Conservation (phyloP, 1,140 invertebrate genomes). For the Drosophila neocordata region DNA sequence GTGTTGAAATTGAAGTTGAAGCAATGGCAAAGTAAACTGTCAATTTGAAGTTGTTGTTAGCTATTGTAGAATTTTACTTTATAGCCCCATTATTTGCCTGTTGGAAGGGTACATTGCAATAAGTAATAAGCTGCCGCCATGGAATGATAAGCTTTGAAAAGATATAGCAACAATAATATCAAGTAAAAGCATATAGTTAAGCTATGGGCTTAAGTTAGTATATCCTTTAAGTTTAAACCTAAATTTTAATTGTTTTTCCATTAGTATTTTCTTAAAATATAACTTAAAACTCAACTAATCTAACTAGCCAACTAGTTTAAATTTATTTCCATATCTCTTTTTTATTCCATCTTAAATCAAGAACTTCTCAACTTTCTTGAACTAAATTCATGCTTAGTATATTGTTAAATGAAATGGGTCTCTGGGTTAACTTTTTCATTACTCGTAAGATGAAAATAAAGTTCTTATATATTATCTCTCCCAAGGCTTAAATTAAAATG, state of each 20-base stretch:
- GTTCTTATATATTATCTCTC: slow-evolving; percentile 3
- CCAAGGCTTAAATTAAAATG: slow-evolving; percentile 10
- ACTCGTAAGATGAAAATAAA: neutral
- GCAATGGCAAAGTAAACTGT: slow-evolving; percentile 64
- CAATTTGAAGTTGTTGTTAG: slow-evolving; percentile 58
- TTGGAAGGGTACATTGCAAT: slow-evolving; percentile 14
- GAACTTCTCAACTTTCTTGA: neutral
- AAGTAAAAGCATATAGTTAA: neutral
- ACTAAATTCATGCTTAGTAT: neutral
- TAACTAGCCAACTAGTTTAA: no score
- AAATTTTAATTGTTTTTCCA: no score
- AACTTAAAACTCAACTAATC: no score
- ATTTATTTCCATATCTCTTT: no score
- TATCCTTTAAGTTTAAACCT: no score
- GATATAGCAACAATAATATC: neutral
- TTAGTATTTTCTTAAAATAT: no score
- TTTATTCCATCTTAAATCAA: no score
- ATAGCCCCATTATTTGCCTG: slow-evolving; percentile 1
- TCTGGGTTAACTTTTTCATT: neutral
- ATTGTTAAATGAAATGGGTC: neutral
- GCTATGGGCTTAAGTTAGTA: neutral
- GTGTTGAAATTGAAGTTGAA: neutral
- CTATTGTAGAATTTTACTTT: slow-evolving; percentile 38
- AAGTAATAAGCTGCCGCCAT: neutral
- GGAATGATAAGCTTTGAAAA: neutral